Conservation (phyloP, 1,140 invertebrate genomes). For the Zaprionus taronus region DNA sequence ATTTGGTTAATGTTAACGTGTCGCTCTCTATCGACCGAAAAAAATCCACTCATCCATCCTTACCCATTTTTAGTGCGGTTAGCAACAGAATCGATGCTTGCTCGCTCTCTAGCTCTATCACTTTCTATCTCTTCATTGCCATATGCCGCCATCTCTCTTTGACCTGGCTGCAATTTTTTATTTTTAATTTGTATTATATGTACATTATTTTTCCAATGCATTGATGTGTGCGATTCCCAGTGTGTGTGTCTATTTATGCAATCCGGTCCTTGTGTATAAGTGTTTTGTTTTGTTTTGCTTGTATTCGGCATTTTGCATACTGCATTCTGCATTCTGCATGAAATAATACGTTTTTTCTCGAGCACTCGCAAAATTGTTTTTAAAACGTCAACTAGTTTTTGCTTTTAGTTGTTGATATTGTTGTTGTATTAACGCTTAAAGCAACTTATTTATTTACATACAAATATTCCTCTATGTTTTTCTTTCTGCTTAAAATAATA, state of each 20-base stretch:
- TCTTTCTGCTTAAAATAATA: conserved; percentile 71
- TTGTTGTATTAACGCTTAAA: conserved; percentile 45
- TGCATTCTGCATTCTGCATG: conserved; percentile 43
- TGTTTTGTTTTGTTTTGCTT: conserved; percentile 73
- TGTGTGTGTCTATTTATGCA: conserved; percentile 69
- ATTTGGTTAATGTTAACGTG: conserved; percentile 79
- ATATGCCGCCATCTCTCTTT: conserved; percentile 24
- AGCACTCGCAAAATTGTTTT: conserved; percentile 70
- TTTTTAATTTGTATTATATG: conserved; percentile 74
- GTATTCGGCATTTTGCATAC: conserved; percentile 54
- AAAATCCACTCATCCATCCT: conserved; percentile 43
- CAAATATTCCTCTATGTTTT: conserved; percentile 70
- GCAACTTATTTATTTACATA: conserved; percentile 64
- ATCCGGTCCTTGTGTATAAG: conserved; percentile 65
- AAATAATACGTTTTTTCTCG: conserved; percentile 50
- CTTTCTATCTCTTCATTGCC: background rate
- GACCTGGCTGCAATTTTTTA: conserved; percentile 52
- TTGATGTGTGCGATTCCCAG: conserved; percentile 19
- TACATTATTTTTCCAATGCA: conserved; percentile 62
- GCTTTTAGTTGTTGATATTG: conserved; percentile 38
- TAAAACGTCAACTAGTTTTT: conserved; percentile 65
- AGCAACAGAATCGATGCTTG: conserved; percentile 52
- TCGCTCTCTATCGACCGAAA: conserved; percentile 57
- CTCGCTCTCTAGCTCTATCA: conserved; percentile 12
- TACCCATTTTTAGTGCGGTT: conserved; percentile 63